A percentile compares a stretch with the other conserved stretches of the same genome.
phyloP scores from a whole-genome alignment of 2,113 vertebrate genomes.

The Ictalurus punctatus region DNA sequence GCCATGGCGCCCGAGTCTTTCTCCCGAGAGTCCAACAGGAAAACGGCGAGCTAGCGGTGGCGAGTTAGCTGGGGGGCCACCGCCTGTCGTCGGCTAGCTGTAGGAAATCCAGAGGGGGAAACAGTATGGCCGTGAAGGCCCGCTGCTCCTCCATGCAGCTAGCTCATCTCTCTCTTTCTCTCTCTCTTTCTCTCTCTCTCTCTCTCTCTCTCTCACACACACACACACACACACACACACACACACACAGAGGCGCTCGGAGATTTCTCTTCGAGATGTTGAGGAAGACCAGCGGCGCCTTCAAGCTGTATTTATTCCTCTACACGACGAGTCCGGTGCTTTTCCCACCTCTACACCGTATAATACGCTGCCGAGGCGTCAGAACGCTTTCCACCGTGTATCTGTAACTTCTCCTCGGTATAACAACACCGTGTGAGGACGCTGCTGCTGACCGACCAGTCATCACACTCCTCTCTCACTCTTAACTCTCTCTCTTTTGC shows the following conservation, averaged over 20 bases:
- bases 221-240: no score
- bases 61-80: conserved; percentile 28
- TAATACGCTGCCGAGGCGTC: not conserved
- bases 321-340: not conserved
- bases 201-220: no score
- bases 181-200: not conserved
- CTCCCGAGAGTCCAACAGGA: conserved; percentile 69
- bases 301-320: not conserved
- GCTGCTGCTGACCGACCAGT: conserved; percentile 54
- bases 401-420: conserved; percentile 40
- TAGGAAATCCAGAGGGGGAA: conserved; percentile 18
- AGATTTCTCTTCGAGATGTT: not conserved
- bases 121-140: conserved; percentile 16
- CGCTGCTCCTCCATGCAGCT: conserved; percentile 45
- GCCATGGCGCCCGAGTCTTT: conserved; percentile 79
- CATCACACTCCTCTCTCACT: not conserved
- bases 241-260: not conserved
- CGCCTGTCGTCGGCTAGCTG: conserved; percentile 39
- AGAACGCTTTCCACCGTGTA: not conserved
- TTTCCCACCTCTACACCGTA: not conserved
- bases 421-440: not conserved
- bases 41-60: conserved; percentile 45
- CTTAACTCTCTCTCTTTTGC: not conserved
- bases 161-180: not conserved
- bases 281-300: not conserved